A percentile compares a stretch with the other conserved stretches of the same genome.
Conservation (phyloP, 2,888 invertebrate species). For the Scaptomyza polygonia region DNA sequence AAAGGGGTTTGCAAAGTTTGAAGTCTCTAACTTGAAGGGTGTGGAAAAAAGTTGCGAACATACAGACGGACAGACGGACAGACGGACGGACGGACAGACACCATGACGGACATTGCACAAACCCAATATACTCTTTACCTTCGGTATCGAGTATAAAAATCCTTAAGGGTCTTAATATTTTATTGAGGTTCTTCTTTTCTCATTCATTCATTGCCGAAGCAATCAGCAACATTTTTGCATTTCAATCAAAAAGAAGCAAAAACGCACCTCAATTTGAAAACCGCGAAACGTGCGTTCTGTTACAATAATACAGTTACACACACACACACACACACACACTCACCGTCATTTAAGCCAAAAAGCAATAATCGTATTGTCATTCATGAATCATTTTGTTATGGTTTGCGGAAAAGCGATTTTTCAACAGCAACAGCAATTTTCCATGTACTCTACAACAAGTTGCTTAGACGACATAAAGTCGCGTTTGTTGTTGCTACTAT, state of each 20-base stretch:
- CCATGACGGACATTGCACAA: too few relatives aligned
- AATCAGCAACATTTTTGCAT: neutral
- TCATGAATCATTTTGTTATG: conserved; percentile 56
- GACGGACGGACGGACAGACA: too few relatives aligned
- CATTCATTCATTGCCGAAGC: neutral
- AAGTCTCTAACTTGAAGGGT: too few relatives aligned
- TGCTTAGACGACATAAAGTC: conserved; percentile 11
- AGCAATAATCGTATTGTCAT: conserved; percentile 41
- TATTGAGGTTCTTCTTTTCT: too few relatives aligned
- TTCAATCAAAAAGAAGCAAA: too few relatives aligned
- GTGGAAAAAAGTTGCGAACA: too few relatives aligned
- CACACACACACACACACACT: too few relatives aligned
- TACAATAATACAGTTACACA: conserved; percentile 47
- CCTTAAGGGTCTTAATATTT: neutral
- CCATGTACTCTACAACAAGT: conserved; percentile 14
- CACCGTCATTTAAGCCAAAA: conserved; percentile 19
- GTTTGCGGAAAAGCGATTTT: conserved; percentile 53
- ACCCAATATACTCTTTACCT: too few relatives aligned
- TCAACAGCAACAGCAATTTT: conserved; percentile 22
- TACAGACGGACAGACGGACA: too few relatives aligned
- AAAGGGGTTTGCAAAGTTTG: too few relatives aligned
- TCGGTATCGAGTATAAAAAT: too few relatives aligned
- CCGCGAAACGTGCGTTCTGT: conserved; percentile 11
- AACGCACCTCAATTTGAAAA: neutral
- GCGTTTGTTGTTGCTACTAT: neutral